Evolutionary conservation across 1,140 invertebrate species (phyloP).

Genomic region (Xylocopa sonorina): DNA sequence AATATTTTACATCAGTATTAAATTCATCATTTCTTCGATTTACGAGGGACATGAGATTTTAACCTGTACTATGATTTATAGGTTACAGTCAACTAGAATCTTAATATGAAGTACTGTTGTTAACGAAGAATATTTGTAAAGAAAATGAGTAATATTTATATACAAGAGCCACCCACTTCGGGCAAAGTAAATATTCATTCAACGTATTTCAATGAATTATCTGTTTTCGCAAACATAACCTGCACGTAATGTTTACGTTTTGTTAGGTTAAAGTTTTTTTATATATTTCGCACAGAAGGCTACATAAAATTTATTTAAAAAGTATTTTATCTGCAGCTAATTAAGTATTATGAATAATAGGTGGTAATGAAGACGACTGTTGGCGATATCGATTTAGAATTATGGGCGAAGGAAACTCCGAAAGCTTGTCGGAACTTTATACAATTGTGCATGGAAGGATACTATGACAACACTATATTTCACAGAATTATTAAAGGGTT

Average conservation of each 20-base stretch:
- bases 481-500: slow-evolving; percentile 95
- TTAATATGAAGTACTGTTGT: background rate
- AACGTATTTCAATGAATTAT: background rate
- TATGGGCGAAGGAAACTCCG: slow-evolving; percentile 98
- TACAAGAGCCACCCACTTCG: slow-evolving; percentile 96
- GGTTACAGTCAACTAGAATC: no score
- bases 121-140: background rate
- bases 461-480: slow-evolving; percentile 97
- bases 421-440: slow-evolving; percentile 98
- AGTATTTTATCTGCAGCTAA: slow-evolving; percentile 47
- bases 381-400: slow-evolving; percentile 98
- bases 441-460: slow-evolving; percentile 98
- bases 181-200: slow-evolving; percentile 89
- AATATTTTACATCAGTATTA: no score
- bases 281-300: no score
- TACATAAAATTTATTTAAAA: slow-evolving; percentile 6
- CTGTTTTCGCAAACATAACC: slow-evolving; percentile 14
- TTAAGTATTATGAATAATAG: slow-evolving; percentile 82
- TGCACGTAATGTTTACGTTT: slow-evolving; percentile 31
- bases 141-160: slow-evolving; percentile 95
- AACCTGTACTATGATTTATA: no score
- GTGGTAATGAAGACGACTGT: slow-evolving; percentile 95
- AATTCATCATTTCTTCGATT: no score
- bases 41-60: no score
- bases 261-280: no score